phyloP scores from a whole-genome alignment of 2,888 invertebrate genomes.

The Sialis lutaria region DNA sequence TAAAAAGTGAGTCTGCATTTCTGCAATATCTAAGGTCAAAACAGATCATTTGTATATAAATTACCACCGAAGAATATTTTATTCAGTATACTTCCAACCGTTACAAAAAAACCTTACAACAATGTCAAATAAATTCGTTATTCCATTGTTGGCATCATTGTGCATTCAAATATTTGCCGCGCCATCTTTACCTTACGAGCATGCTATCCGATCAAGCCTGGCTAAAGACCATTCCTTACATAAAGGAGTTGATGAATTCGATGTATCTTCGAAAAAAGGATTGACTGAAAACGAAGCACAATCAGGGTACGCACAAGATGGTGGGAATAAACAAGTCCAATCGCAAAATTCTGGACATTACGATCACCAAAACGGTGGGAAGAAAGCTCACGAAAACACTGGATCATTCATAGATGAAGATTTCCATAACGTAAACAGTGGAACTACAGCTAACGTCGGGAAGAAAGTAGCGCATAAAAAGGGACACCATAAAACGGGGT shows the following conservation, averaged over 20 bases:
- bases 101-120: not conserved
- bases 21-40: too few species aligned
- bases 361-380: constrained; percentile 16
- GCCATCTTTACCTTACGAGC: constrained; percentile 2
- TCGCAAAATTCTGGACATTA: constrained; percentile 19
- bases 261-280: constrained; percentile 12
- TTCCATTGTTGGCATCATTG: not conserved
- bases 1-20: too few species aligned
- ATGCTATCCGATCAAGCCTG: constrained; percentile 12
- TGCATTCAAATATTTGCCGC: not conserved
- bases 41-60: too few species aligned
- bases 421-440: constrained; percentile 19
- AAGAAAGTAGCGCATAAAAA: constrained; percentile 36
- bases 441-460: constrained; percentile 15
- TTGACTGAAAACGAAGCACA: constrained; percentile 17
- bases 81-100: not conserved
- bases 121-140: too few species aligned
- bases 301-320: constrained; percentile 18
- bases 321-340: constrained; percentile 17
- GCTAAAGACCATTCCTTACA: constrained; percentile 11
- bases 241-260: constrained; percentile 12
- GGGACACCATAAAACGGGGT: constrained; percentile 51
- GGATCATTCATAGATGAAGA: constrained; percentile 13
- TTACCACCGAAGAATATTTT: not conserved
- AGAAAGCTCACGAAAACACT: constrained; percentile 15